A percentile compares a stretch with the other conserved stretches of the same genome.
These are phyloP conservation scores for Pherbina coryleti DNA, from an alignment of 2,888 invertebrate genomes.

Conservation along the genomic window DNA sequence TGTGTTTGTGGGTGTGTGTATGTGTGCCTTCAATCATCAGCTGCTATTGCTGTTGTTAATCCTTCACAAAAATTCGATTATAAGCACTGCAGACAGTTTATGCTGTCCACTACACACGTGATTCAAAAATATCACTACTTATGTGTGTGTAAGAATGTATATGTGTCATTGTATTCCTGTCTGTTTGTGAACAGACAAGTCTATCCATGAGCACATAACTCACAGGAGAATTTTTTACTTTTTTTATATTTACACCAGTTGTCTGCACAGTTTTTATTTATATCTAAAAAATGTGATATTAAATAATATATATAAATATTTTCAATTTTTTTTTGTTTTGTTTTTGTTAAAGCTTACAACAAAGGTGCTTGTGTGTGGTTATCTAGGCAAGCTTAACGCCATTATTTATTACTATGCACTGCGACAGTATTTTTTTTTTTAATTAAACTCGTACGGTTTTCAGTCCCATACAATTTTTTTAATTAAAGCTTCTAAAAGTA, in stretches of 20 bases:
- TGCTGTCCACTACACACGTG: no score
- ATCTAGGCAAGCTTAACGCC: not conserved
- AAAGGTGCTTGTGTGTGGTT: not conserved
- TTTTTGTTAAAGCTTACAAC: not conserved
- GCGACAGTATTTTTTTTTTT: not conserved
- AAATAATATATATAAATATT: not conserved
- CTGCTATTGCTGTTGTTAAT: not conserved
- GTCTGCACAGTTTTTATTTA: not conserved
- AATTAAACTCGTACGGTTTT: not conserved
- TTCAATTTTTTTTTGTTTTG: not conserved
- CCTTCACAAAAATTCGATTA: no score
- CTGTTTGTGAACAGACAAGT: not conserved
- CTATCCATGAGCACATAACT: constrained; percentile 2
- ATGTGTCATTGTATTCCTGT: not conserved
- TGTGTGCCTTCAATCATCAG: not conserved
- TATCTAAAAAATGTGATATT: not conserved
- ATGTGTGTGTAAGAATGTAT: not conserved
- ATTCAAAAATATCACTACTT: no score
- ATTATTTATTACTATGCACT: not conserved
- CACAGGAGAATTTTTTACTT: not conserved
- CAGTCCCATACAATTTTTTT: not conserved
- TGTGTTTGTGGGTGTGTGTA: not conserved
- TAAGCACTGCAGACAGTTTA: no score
- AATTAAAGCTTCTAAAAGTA: constrained; percentile 26
- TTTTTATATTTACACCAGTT: not conserved